These are phyloP conservation scores for Gonatopus flavifemur DNA, from an alignment of 1,140 invertebrate species.

Conservation along the genomic window DNA sequence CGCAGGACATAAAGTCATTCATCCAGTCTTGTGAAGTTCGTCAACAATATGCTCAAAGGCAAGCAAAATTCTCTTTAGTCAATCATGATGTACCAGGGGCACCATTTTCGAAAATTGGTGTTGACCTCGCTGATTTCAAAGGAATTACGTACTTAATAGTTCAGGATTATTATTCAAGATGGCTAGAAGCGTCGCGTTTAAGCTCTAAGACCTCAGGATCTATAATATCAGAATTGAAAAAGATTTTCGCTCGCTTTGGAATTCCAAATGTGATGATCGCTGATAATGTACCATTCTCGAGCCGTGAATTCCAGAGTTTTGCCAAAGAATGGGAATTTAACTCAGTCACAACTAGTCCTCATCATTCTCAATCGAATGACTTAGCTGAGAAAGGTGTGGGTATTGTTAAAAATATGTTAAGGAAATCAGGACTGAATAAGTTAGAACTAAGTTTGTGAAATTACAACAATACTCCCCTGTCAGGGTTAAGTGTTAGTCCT, in stretches of 20 bases:
- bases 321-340: constrained; percentile 41
- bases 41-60: too few species aligned
- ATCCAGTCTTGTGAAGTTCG: too few species aligned
- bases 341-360: constrained; percentile 43
- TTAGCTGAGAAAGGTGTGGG: constrained; percentile 40
- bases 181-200: constrained; percentile 12
- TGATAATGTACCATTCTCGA: constrained; percentile 21
- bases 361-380: constrained; percentile 43
- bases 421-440: too few species aligned
- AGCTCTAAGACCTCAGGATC: constrained; percentile 12
- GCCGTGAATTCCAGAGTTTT: constrained; percentile 41
- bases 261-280: constrained; percentile 8
- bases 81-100: too few species aligned
- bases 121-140: too few species aligned
- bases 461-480: too few species aligned
- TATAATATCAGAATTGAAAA: neutral
- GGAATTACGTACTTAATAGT: constrained; percentile 14
- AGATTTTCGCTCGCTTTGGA: constrained; percentile 16
- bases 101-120: too few species aligned
- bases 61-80: too few species aligned
- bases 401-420: neutral
- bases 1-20: too few species aligned
- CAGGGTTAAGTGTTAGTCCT: too few species aligned
- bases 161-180: constrained; percentile 28
- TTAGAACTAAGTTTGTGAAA: too few species aligned